Conservation (phyloP, 2,888 invertebrate genomes). For the Slavum lentiscoides region DNA sequence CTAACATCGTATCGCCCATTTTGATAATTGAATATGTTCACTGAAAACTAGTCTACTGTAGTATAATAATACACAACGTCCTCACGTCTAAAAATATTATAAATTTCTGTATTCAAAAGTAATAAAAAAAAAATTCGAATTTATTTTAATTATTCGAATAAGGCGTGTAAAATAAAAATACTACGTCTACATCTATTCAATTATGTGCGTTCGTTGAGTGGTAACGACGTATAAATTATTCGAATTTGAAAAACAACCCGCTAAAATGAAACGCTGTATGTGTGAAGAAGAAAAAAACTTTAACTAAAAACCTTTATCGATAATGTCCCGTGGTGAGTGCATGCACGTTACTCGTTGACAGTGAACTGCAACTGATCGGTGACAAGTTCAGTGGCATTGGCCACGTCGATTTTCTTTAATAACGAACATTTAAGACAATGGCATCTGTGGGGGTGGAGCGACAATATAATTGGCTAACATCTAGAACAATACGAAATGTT, state of each 20-base stretch:
- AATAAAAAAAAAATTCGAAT: too few species aligned
- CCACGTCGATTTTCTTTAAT: slow-evolving; percentile 14
- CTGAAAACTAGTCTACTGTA: not conserved
- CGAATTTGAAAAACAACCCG: too few species aligned
- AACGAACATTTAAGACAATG: slow-evolving; percentile 21
- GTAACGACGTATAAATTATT: too few species aligned
- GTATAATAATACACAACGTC: not conserved
- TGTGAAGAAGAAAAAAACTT: not conserved
- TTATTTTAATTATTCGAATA: too few species aligned
- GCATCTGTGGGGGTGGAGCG: slow-evolving; percentile 11
- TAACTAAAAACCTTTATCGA: not conserved
- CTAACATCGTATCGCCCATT: not conserved
- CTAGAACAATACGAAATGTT: slow-evolving; percentile 38
- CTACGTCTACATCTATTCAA: too few species aligned
- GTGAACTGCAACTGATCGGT: slow-evolving; percentile 23
- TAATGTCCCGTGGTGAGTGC: not conserved
- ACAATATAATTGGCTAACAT: slow-evolving; percentile 28
- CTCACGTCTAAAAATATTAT: not conserved
- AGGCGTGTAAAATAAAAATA: too few species aligned
- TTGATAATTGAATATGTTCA: not conserved
- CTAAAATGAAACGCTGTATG: too few species aligned
- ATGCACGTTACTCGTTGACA: slow-evolving; percentile 9
- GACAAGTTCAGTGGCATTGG: slow-evolving; percentile 9
- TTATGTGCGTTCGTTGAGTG: too few species aligned
- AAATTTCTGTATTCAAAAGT: not conserved